Evolutionary conservation across 2,113 vertebrate genomes (phyloP), one percentile per base, ranked within the genome.

Genomic region (Amphiprion percula): DNA sequence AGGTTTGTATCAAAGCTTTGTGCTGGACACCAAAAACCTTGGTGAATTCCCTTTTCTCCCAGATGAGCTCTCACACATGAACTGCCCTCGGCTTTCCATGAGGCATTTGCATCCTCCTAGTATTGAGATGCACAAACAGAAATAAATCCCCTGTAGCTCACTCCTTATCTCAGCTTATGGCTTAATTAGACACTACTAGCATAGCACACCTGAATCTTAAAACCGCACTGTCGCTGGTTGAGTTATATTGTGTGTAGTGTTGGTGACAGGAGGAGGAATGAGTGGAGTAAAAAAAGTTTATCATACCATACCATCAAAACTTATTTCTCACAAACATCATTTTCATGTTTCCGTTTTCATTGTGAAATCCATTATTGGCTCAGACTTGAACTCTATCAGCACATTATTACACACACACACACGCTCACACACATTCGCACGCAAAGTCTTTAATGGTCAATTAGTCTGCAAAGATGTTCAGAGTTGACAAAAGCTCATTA

Each of bases 1-100:
- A 52, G 50, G 54, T 52, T 70, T 82, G 39, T 49, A 59, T 83
- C 70, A 84, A 65, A 76, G 79, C 74, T 76, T 75, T 77, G 62
- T 28, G 49, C 47, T 33, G 33, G 23, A 50, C 41, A 52, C 64
- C 44, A 55, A 67, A 65, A 80, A 81, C 66, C 63, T 67, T 2
- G 12, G 21, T 30, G 37, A 79, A 41, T n/a, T 61, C 7, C 70
- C 21, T 66, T 30, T 54, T 37, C 44, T 64, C 23, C 44, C 55
- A 54, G 50, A 79, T 61, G 41, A 10, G 74, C 39, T 30, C 61
- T 53, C 21, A 53, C 44, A 79, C 21, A 49, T 2, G 52, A 63
- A 59, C 56, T 59, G 61, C 23, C 50, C 15, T 79, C 11, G 11
- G 58, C 41, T 69, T 71, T 49, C 14, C 26, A 17, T 28, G 24